A percentile compares a stretch with the other conserved stretches of the same genome.
phyloP scores from a whole-genome alignment of 2,888 invertebrate genomes.

The Amiota mariae region DNA sequence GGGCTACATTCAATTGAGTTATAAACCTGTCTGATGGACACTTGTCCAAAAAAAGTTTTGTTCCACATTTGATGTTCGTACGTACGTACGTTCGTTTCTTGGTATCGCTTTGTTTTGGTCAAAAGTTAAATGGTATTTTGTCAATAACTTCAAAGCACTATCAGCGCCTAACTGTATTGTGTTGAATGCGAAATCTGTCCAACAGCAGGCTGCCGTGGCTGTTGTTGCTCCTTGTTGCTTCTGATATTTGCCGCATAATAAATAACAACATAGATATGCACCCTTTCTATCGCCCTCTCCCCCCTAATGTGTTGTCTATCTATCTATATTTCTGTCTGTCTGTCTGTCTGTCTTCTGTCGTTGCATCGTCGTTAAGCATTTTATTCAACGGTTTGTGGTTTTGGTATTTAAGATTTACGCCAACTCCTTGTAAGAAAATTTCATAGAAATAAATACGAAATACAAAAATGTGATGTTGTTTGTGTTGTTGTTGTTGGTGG shows the following conservation, averaged over 20 bases:
- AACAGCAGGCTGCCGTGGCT: constrained; percentile 13
- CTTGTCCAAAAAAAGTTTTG: constrained; percentile 3
- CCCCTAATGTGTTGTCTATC: too few relatives aligned
- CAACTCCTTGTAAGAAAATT: constrained; percentile 15
- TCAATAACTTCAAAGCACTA: constrained; percentile 28
- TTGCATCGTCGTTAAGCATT: background rate
- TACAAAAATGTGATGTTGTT: background rate
- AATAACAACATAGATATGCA: constrained; percentile 17
- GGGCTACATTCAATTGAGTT: constrained; percentile 14
- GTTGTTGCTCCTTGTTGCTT: constrained; percentile 20
- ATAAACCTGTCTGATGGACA: constrained; percentile 15
- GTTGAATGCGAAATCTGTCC: constrained; percentile 3
- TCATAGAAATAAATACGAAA: too few relatives aligned
- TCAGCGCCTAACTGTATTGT: constrained; percentile 23
- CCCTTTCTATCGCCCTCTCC: background rate
- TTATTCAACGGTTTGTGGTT: constrained; percentile 5
- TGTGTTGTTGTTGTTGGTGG: too few relatives aligned
- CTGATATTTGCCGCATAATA: constrained; percentile 30
- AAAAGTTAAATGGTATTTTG: constrained; percentile 30
- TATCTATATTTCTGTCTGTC: background rate
- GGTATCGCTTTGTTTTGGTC: constrained; percentile 23
- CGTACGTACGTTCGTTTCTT: background rate
- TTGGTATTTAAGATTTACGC: constrained; percentile 31
- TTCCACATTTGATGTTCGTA: too few relatives aligned
- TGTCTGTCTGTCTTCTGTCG: background rate